Percentiles rank a stretch among this genome's conserved stretches.
phyloP scores from a whole-genome alignment of 2,888 invertebrate species.

The Troides oblongomaculatus region DNA sequence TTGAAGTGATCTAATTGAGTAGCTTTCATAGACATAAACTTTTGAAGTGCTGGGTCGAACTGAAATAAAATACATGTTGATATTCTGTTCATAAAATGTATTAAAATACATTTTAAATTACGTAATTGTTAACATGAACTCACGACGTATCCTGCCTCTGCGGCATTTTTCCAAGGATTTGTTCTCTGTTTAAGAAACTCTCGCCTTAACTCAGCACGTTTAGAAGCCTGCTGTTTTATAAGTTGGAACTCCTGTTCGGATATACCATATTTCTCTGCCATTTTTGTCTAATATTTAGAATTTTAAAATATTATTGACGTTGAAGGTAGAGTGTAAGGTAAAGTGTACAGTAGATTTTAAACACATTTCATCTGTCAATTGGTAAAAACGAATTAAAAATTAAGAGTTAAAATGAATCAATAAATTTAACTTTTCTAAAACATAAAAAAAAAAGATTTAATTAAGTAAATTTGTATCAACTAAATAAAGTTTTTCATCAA shows the following conservation, averaged over 20 bases:
- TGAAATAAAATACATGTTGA: slow-evolving; percentile 63
- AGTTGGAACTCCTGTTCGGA: slow-evolving; percentile 72
- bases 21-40: slow-evolving; percentile 86
- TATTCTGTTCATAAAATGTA: not conserved
- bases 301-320: slow-evolving; percentile 18
- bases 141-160: slow-evolving; percentile 86
- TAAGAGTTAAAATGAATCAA: too few species aligned
- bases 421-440: too few species aligned
- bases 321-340: slow-evolving; percentile 4
- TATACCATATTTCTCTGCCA: slow-evolving; percentile 78
- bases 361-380: not conserved
- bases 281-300: slow-evolving; percentile 37
- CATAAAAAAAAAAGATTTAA: too few species aligned
- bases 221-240: slow-evolving; percentile 80
- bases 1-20: slow-evolving; percentile 83
- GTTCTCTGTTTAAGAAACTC: slow-evolving; percentile 85
- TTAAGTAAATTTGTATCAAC: too few species aligned
- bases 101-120: slow-evolving; percentile 49
- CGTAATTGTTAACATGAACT: slow-evolving; percentile 69
- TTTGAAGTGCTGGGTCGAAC: slow-evolving; percentile 90
- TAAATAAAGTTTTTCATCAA: too few species aligned
- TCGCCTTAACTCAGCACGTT: slow-evolving; percentile 81
- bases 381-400: too few species aligned
- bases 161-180: slow-evolving; percentile 86
- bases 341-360: not conserved